phyloP scores from a whole-genome alignment of 2,113 vertebrate species.

The Erythrolamprus reginae region DNA sequence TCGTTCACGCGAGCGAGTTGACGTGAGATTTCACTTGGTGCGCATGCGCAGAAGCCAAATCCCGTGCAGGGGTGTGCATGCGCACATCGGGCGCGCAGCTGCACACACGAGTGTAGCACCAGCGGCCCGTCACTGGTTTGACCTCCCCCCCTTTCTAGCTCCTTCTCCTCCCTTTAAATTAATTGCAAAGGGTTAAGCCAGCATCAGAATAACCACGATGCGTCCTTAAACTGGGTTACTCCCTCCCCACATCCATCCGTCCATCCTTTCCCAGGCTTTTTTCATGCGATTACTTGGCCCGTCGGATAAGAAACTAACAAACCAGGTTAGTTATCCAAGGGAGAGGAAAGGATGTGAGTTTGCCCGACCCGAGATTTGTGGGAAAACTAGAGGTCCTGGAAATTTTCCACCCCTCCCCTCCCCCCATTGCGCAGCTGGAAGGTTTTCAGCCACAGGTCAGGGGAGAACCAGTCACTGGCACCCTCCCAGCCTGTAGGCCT shows the following conservation, averaged over 20 bases:
- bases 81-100: no score
- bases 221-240: background rate
- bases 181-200: background rate
- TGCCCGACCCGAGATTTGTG: background rate
- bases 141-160: background rate
- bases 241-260: background rate
- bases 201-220: background rate
- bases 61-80: no score
- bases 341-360: background rate
- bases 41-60: no score
- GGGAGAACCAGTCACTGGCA: background rate
- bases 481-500: background rate
- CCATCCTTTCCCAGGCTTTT: background rate
- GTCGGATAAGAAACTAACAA: background rate
- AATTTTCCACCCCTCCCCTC: accelerated
- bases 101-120: no score
- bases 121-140: no score
- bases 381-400: background rate
- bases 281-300: background rate
- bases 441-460: background rate
- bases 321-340: background rate
- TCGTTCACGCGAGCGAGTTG: no score
- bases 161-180: background rate
- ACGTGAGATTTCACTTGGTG: no score
- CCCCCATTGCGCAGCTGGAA: background rate